Conservation (phyloP, 1,140 invertebrate species). For the Littorina saxatilis region DNA sequence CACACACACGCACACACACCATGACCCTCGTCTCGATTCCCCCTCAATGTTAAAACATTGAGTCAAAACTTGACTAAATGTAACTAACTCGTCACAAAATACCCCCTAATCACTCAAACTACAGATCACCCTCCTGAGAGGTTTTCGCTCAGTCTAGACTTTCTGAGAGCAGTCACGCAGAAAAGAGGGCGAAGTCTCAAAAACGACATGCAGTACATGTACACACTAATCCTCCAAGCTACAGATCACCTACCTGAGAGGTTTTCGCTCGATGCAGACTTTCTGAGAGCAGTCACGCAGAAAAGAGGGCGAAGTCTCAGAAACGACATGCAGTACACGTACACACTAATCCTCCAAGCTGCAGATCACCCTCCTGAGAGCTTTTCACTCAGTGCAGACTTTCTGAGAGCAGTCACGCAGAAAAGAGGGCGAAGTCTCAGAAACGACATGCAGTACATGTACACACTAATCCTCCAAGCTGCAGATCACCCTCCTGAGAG, state of each 20-base stretch:
- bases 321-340: constrained; percentile 95
- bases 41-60: no score
- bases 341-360: constrained; percentile 70
- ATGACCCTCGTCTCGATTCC: no score
- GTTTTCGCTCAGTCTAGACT: constrained; percentile 98
- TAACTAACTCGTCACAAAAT: no score
- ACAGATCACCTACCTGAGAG: constrained; percentile 83
- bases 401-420: constrained; percentile 92
- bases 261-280: constrained; percentile 98
- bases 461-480: constrained; percentile 70
- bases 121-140: constrained; percentile 83
- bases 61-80: no score
- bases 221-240: neutral
- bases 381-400: constrained; percentile 98
- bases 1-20: no score
- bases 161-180: constrained; percentile 92
- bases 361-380: constrained; percentile 83
- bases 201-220: constrained; percentile 95
- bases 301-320: constrained; percentile 97
- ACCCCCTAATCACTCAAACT: neutral
- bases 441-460: constrained; percentile 96
- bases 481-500: constrained; percentile 83
- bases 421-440: constrained; percentile 97
- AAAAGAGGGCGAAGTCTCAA: constrained; percentile 97
- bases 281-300: constrained; percentile 92